These are phyloP conservation scores for Zapus hudsonius DNA, from an alignment of 2,113 vertebrate species.

Conservation along the genomic window DNA sequence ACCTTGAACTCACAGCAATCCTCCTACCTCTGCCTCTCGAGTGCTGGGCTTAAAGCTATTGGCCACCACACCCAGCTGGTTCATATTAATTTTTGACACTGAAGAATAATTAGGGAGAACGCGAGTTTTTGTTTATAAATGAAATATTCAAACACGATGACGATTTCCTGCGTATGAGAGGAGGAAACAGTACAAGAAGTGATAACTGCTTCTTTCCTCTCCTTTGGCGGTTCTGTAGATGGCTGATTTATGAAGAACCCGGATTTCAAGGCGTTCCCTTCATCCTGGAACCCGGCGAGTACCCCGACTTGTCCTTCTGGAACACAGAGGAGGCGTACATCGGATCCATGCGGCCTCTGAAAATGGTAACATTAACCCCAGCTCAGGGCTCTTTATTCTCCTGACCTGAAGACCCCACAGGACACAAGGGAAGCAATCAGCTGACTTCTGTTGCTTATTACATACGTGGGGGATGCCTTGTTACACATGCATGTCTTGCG, in stretches of 20 bases:
- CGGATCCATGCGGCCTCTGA: constrained; percentile 93
- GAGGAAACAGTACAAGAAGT: neutral
- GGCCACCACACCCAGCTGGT: too few species aligned
- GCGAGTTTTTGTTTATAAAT: constrained; percentile 24
- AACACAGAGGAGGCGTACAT: constrained; percentile 92
- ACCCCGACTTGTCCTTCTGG: constrained; percentile 92
- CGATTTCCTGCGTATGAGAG: neutral
- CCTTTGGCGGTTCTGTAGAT: constrained; percentile 84
- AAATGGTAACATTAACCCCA: constrained; percentile 88
- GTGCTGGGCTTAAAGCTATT: too few species aligned
- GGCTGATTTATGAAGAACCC: constrained; percentile 95
- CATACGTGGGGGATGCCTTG: too few species aligned
- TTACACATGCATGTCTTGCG: too few species aligned
- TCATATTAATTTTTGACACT: neutral
- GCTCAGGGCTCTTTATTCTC: neutral
- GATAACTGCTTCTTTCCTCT: neutral
- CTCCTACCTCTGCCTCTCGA: too few species aligned
- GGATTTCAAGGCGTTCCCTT: constrained; percentile 91
- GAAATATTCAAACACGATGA: neutral
- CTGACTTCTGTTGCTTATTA: neutral
- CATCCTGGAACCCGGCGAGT: constrained; percentile 94
- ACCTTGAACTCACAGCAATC: too few species aligned
- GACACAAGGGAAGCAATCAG: constrained; percentile 7
- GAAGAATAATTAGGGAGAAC: neutral
- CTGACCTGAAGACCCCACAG: too few species aligned